A percentile compares a stretch with the other conserved stretches of the same genome.
Evolutionary conservation across 2,888 invertebrate genomes (phyloP).

Genomic region (Erpobdella octoculata): DNA sequence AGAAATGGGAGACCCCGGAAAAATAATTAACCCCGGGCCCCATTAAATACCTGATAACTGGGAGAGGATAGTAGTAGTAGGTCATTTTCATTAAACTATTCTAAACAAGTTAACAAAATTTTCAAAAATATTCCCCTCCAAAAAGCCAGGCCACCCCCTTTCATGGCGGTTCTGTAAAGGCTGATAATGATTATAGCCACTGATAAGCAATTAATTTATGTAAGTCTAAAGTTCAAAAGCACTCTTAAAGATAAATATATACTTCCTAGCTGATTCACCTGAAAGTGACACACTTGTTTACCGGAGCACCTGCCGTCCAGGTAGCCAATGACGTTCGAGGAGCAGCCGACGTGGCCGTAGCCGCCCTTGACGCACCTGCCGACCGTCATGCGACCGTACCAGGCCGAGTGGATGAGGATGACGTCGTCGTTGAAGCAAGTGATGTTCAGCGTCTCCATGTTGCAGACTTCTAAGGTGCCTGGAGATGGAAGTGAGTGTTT

Average conservation of each 20-base stretch:
- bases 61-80: too few relatives aligned
- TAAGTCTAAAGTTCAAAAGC: background rate
- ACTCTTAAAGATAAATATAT: background rate
- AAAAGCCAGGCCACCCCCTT: background rate
- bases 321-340: conserved; percentile 14
- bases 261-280: conserved; percentile 1
- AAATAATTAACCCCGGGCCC: too few relatives aligned
- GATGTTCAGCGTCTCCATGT: background rate
- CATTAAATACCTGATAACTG: too few relatives aligned
- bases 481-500: background rate
- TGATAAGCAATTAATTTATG: background rate
- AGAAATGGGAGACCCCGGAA: too few relatives aligned
- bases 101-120: background rate
- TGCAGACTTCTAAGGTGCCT: conserved; percentile 17
- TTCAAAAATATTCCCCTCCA: too few relatives aligned
- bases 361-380: conserved; percentile 23
- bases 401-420: conserved; percentile 6
- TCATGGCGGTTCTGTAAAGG: background rate
- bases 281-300: conserved; percentile 9
- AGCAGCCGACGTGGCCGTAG: conserved; percentile 23
- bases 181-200: background rate
- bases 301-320: conserved; percentile 22
- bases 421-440: background rate
- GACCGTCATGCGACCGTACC: conserved; percentile 19
- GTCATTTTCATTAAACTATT: background rate